Evolutionary conservation across 2,888 invertebrate genomes (phyloP).

Genomic region (Caenorhabditis virilis): DNA sequence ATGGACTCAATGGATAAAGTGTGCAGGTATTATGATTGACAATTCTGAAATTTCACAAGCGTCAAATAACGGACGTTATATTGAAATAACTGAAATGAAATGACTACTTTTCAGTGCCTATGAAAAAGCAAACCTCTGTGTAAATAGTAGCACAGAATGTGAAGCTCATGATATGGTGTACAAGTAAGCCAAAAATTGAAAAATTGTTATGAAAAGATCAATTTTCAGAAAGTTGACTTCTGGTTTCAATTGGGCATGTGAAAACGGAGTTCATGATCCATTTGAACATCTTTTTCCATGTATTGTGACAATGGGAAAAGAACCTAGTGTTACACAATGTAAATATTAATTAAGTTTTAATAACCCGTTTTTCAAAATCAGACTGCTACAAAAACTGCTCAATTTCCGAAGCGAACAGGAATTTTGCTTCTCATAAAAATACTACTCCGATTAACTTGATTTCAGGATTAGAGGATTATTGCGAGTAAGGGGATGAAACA

Average conservation of each 20-base stretch:
- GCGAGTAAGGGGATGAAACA: constrained; percentile 2
- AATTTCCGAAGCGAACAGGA: not conserved
- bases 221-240: constrained; percentile 1
- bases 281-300: not conserved
- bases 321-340: constrained; percentile 4
- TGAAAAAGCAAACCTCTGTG: not conserved
- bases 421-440: not conserved
- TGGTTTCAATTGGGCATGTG: constrained; percentile 12
- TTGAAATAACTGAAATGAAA: not conserved
- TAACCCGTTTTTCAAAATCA: not conserved
- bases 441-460: constrained; percentile 4
- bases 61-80: not conserved
- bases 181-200: not conserved
- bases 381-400: constrained; percentile 3
- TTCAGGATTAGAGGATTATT: not conserved
- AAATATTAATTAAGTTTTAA: not conserved
- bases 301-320: constrained; percentile 7
- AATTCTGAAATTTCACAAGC: too few species aligned
- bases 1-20: constrained; percentile 2
- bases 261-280: not conserved
- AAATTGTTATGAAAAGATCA: too few species aligned
- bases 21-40: constrained; percentile 7
- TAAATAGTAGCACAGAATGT: not conserved
- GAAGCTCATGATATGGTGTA: too few species aligned
- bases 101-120: constrained; percentile 1